These are phyloP conservation scores for Punctoribates punctum DNA, from an alignment of 2,888 invertebrate genomes.

Conservation along the genomic window DNA sequence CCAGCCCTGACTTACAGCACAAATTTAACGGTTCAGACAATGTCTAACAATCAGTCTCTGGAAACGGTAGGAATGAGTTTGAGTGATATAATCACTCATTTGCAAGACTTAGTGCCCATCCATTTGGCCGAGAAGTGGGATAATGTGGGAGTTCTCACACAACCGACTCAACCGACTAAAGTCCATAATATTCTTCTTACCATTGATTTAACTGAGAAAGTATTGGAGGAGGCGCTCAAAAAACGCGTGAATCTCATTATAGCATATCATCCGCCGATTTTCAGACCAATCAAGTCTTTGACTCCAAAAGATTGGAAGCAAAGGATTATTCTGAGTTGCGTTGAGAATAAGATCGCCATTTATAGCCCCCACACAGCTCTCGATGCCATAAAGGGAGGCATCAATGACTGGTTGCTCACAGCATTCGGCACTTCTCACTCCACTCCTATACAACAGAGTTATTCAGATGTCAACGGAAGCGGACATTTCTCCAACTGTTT, in stretches of 20 bases:
- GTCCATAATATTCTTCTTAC: conserved; percentile 69
- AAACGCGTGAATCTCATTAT: conserved; percentile 72
- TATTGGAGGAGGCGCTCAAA: conserved; percentile 72
- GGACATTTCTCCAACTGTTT: conserved; percentile 40
- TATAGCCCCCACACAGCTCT: conserved; percentile 91
- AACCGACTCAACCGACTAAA: conserved; percentile 62
- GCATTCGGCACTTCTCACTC: conserved; percentile 58
- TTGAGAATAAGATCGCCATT: conserved; percentile 78
- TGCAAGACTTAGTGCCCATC: conserved; percentile 61
- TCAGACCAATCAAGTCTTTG: conserved; percentile 73
- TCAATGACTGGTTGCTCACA: conserved; percentile 87
- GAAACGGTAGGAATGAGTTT: conserved; percentile 34
- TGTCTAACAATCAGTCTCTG: neutral
- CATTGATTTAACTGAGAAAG: conserved; percentile 85
- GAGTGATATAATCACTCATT: conserved; percentile 24
- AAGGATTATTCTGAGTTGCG: conserved; percentile 70
- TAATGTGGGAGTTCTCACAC: conserved; percentile 85
- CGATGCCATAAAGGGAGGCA: conserved; percentile 76
- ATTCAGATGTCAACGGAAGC: conserved; percentile 12
- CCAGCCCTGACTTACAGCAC: neutral
- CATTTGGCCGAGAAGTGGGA: conserved; percentile 82
- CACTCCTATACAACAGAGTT: conserved; percentile 50
- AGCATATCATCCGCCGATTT: conserved; percentile 95
- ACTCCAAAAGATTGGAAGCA: conserved; percentile 68
- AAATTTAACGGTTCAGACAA: neutral